Base-by-base conservation (phyloP, 30 jellyfish, hydroid and myxozoan species). In the Aurelia coerulea region DNA sequence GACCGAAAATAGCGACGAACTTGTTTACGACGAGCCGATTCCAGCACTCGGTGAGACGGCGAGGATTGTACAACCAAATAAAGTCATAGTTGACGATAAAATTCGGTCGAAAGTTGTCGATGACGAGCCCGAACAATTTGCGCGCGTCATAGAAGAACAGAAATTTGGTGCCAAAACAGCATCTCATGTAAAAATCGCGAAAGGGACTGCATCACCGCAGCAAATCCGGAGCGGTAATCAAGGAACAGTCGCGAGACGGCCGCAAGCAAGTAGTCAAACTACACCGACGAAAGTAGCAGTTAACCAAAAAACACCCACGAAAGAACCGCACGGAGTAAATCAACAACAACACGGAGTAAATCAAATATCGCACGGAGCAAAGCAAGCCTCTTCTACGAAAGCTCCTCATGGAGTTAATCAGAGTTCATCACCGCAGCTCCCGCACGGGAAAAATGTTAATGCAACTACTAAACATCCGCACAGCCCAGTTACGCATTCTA, bases 1-100 rank as follows among this genome's bases (percentile, higher is more conserved):
- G 70, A 91, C 88, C 49, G 98, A 93, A 63, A 71, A 73, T 50
- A 83, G 95, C 2, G 97, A 88, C 87, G 98, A 85, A 50, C 80
- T 87, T 29, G 97, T 93, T 41, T 60, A 79, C 41, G 76, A 29
- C 23, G 89, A 78, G 63, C 76, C 56, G 10, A 73, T 69, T 6
- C 80, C 66, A 39, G 86, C 96, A 8, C 74, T 82, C 66, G 88
- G 53, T 8, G 66, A 74, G 56, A 60, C 62, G 5, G 75, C 80
- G 35, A 74, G 51, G n/a, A 72, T 72, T 10, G 14, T 42, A n/a
- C 59, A 78, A 37, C 68, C 83, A 62, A 64, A 53, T 13, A 58
- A 58, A 49, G 59, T 37, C 49, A n/a, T 32, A 6, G 10, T 19
- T 34, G 84, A 32, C 31, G 60, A 73, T 73, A 49, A 19, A 34